These are phyloP conservation scores for Melikaiella ostensackeni DNA, from an alignment of 2,888 invertebrate genomes.

Conservation along the genomic window DNA sequence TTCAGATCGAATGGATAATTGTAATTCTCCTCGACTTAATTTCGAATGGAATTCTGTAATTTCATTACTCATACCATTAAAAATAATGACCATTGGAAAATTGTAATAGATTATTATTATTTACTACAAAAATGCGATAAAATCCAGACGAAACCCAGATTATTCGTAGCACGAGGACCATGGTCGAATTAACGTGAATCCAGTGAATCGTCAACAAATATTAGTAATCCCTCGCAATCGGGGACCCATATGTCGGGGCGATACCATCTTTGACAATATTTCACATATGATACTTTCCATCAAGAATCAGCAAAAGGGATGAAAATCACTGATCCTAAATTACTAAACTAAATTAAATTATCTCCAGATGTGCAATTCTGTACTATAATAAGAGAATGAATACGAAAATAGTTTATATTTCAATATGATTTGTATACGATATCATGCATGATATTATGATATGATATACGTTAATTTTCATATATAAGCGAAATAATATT, in stretches of 20 bases:
- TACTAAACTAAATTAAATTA: constrained; percentile 15
- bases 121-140: neutral
- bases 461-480: neutral
- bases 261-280: constrained; percentile 32
- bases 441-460: neutral
- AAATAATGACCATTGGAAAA: neutral
- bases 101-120: neutral
- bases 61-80: too few relatives aligned
- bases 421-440: too few relatives aligned
- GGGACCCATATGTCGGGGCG: constrained; percentile 12
- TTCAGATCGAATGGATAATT: too few relatives aligned
- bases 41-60: too few relatives aligned
- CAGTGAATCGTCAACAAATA: constrained; percentile 32
- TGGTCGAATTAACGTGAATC: constrained; percentile 31
- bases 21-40: too few relatives aligned
- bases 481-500: neutral
- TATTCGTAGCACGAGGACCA: neutral
- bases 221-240: constrained; percentile 27
- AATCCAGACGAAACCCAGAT: neutral
- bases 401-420: neutral
- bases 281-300: constrained; percentile 36
- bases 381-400: neutral
- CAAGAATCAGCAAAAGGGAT: constrained; percentile 14
- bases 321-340: constrained; percentile 30
- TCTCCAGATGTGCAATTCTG: constrained; percentile 16